phyloP scores from a whole-genome alignment of 2,113 vertebrate genomes.

The Cryptoleucopteryx plumbea region DNA sequence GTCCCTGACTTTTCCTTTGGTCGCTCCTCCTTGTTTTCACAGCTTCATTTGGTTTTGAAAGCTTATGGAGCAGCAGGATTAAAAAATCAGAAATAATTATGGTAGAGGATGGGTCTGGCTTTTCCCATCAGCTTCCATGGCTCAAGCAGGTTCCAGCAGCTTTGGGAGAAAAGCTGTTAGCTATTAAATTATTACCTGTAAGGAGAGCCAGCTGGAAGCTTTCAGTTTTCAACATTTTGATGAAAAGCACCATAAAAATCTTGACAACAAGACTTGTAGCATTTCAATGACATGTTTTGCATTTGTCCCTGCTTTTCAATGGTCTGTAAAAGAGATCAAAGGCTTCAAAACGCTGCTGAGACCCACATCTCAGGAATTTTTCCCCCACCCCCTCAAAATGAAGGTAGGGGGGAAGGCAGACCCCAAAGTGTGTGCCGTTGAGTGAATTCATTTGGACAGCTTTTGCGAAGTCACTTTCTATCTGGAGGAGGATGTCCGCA shows the following conservation, averaged over 20 bases:
- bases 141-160: slow-evolving; percentile 34
- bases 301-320: background rate
- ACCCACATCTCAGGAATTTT: background rate
- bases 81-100: slow-evolving; percentile 11
- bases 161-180: slow-evolving; percentile 52
- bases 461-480: slow-evolving; percentile 24
- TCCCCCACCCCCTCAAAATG: background rate
- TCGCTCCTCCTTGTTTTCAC: background rate
- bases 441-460: background rate
- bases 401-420: background rate
- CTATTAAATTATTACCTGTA: slow-evolving; percentile 62
- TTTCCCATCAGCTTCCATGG: slow-evolving; percentile 24
- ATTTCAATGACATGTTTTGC: slow-evolving; percentile 1
- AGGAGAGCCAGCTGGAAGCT: slow-evolving; percentile 50
- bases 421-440: background rate
- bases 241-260: slow-evolving; percentile 58
- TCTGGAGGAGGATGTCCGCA: background rate
- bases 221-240: slow-evolving; percentile 60
- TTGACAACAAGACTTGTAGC: slow-evolving; percentile 17
- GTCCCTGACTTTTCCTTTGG: background rate
- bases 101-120: background rate
- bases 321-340: slow-evolving; percentile 7
- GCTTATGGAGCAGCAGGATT: background rate
- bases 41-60: background rate
- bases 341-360: background rate